Percentiles rank a stretch among this genome's conserved stretches.
Evolutionary conservation across 2,888 invertebrate species (phyloP).

Genomic region (Ellobium chinense): DNA sequence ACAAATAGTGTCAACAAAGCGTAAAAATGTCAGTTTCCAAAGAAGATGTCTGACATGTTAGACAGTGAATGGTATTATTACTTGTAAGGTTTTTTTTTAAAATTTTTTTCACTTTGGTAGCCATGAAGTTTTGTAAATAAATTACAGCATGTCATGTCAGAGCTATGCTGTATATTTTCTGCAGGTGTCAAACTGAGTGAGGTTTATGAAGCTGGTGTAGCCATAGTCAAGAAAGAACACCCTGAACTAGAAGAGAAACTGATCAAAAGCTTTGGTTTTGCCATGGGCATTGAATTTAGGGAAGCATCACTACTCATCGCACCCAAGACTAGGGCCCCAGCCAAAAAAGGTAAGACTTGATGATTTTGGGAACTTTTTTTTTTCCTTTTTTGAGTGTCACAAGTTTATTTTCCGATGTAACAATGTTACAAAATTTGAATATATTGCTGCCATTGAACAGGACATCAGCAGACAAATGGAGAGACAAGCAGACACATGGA

Average conservation of each 20-base stretch:
- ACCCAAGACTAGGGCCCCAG: constrained; percentile 89
- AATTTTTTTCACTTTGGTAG: no score
- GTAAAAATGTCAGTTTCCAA: no score
- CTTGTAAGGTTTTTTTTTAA: no score
- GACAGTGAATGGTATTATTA: no score
- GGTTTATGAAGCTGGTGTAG: constrained; percentile 91
- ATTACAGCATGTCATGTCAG: no score
- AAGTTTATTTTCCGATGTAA: no score
- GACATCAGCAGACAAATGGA: neutral
- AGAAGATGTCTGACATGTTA: no score
- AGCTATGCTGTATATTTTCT: no score
- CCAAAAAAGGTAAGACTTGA: constrained; percentile 84
- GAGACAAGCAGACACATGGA: no score
- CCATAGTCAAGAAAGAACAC: constrained; percentile 91
- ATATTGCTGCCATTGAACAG: neutral
- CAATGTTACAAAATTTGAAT: neutral
- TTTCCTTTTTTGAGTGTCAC: no score
- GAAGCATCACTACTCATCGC: constrained; percentile 95
- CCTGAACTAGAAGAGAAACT: constrained; percentile 91
- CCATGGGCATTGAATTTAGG: constrained; percentile 98
- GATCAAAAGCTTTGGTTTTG: constrained; percentile 97
- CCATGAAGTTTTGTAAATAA: no score
- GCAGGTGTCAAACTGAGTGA: constrained; percentile 89
- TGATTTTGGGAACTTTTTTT: neutral
- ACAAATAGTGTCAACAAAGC: no score